A percentile compares a stretch with the other conserved stretches of the same genome.
Evolutionary conservation across 2,113 vertebrate species (phyloP).

Genomic region (Casuarius casuarius): DNA sequence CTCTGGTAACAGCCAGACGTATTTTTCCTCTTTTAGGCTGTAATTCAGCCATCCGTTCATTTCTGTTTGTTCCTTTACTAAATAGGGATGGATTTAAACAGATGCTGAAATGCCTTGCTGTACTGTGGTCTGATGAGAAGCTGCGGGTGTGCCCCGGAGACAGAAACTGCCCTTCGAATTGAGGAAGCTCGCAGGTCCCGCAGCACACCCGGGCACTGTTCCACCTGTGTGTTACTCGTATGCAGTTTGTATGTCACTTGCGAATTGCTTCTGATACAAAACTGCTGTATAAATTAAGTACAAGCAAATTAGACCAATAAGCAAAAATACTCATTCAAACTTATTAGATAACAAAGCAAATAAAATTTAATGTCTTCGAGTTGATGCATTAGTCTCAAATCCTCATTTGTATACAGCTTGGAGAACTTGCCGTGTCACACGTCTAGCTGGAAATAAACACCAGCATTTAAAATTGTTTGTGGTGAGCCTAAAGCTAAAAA

Average conservation of each 20-base stretch:
- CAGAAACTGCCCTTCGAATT: not conserved
- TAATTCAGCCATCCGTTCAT: not conserved
- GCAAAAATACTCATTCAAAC: not conserved
- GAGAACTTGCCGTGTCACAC: not conserved
- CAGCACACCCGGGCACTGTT: not conserved
- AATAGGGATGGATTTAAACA: conserved; percentile 52
- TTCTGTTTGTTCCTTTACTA: conserved; percentile 57
- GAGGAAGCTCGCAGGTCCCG: not conserved
- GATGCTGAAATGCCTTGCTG: conserved; percentile 62
- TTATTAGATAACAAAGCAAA: not conserved
- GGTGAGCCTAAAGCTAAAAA: not conserved
- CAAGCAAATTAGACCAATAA: not conserved
- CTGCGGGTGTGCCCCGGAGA: conserved; percentile 41
- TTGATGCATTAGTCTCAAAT: not conserved
- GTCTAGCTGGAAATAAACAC: not conserved
- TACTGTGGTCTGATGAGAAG: conserved; percentile 61
- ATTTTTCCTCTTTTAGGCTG: not conserved
- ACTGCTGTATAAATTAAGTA: not conserved
- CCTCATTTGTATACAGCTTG: not conserved
- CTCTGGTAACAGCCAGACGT: not conserved
- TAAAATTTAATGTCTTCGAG: not conserved
- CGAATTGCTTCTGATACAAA: conserved; percentile 22
- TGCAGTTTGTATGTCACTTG: not conserved
- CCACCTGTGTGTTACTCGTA: no score
- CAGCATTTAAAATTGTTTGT: not conserved